Evolutionary conservation across 2,113 vertebrate genomes (phyloP).

Genomic region (Meriones unguiculatus): DNA sequence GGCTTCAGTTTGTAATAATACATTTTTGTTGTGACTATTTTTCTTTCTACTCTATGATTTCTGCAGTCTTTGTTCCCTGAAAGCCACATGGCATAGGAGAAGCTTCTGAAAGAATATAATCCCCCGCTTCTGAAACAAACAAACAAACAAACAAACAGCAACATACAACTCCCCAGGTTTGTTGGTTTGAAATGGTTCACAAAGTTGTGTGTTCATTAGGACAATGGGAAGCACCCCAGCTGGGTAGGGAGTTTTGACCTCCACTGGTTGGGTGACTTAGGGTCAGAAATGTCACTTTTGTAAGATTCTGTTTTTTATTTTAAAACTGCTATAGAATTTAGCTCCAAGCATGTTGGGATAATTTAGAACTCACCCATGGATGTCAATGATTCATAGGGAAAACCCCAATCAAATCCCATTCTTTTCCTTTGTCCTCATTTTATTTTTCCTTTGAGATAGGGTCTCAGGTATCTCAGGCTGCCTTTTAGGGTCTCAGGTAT

Average conservation of each 20-base stretch:
- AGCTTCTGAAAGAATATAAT: background rate
- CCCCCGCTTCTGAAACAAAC: background rate
- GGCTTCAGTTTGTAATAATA: background rate
- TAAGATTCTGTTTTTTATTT: background rate
- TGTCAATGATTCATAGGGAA: background rate
- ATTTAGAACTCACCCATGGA: background rate
- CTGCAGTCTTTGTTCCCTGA: background rate
- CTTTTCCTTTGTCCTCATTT: background rate
- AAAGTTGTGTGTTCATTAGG: background rate
- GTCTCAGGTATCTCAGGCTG: too few relatives aligned
- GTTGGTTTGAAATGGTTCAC: background rate
- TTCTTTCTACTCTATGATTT: constrained; percentile 27
- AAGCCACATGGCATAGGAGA: background rate
- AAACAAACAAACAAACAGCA: too few relatives aligned
- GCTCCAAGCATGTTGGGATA: background rate
- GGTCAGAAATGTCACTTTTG: background rate
- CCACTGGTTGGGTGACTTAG: background rate
- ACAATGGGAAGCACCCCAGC: background rate
- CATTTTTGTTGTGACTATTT: background rate
- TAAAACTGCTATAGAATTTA: background rate
- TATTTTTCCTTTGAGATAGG: background rate
- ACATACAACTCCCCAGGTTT: background rate
- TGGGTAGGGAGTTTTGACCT: background rate
- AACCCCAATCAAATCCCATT: background rate
- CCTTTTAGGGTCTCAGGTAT: background rate